A percentile compares a stretch with the other conserved stretches of the same genome.
These are phyloP conservation scores for Panonychus citri DNA, from an alignment of 1,140 invertebrate genomes.

Conservation along the genomic window DNA sequence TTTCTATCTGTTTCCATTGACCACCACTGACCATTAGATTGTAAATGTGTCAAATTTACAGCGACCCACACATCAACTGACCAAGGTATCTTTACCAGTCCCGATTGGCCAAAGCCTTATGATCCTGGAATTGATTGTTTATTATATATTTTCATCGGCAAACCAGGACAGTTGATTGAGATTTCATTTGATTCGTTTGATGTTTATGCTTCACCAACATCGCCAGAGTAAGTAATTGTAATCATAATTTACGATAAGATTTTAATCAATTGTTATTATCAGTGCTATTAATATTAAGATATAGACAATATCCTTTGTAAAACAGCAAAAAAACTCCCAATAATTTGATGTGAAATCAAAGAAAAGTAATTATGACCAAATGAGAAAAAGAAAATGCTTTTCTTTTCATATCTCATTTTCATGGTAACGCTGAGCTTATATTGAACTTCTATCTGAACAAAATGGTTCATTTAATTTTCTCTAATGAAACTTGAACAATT, in stretches of 20 bases:
- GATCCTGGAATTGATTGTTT: slow-evolving; percentile 48
- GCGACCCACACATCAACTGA: slow-evolving; percentile 45
- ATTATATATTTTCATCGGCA: slow-evolving; percentile 57
- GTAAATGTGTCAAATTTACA: slow-evolving; percentile 52
- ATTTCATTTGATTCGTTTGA: slow-evolving; percentile 57
- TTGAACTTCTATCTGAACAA: no score
- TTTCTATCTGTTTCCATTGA: no score
- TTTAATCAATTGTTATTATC: no score
- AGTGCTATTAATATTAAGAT: no score
- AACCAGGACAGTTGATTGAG: slow-evolving; percentile 50
- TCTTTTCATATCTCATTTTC: no score
- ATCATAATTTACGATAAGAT: no score
- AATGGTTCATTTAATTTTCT: no score
- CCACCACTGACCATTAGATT: slow-evolving; percentile 19
- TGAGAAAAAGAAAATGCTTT: no score
- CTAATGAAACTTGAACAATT: no score
- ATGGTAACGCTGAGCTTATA: no score
- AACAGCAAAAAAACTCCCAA: no score
- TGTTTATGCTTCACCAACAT: slow-evolving; percentile 23
- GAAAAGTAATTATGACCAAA: neutral
- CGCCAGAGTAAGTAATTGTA: neutral
- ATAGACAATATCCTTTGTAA: no score
- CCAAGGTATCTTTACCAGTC: slow-evolving; percentile 51
- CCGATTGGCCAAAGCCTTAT: slow-evolving; percentile 52
- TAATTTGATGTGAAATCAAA: neutral